Percentiles rank a stretch among this genome's conserved stretches.
phyloP scores from a whole-genome alignment of 2,113 vertebrate genomes.

The Psammodynastes pulverulentus region DNA sequence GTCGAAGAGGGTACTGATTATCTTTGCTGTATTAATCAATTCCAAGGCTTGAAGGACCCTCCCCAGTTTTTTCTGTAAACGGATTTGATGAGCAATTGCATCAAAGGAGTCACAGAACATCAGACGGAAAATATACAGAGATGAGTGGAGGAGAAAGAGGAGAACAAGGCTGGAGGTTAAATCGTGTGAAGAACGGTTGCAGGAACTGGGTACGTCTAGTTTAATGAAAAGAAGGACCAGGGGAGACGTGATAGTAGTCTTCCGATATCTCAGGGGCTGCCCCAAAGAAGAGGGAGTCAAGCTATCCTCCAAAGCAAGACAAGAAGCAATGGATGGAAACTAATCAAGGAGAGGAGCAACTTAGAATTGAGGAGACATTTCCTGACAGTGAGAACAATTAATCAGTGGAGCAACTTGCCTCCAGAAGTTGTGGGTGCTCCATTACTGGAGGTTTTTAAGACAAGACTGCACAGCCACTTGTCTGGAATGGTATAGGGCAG shows the following conservation, averaged over 20 bases:
- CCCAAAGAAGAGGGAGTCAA: not conserved
- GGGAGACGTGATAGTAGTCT: not conserved
- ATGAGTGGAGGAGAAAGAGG: not conserved
- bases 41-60: not conserved
- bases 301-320: not conserved
- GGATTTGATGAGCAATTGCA: not conserved
- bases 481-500: not conserved
- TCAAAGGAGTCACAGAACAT: not conserved
- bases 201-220: not conserved
- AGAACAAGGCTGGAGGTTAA: not conserved
- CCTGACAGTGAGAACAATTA: not conserved
- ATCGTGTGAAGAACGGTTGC: not conserved
- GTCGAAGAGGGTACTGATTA: not conserved
- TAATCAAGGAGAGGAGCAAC: not conserved
- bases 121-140: not conserved
- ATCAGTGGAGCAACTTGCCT: not conserved
- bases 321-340: not conserved
- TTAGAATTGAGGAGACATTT: not conserved
- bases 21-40: conserved; percentile 3
- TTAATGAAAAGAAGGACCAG: not conserved
- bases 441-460: too few relatives aligned
- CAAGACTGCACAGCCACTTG: not conserved
- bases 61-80: not conserved
- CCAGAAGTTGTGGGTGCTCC: not conserved
- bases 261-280: not conserved